phyloP scores from a whole-genome alignment of 2,797 vertebrate genomes.

The Sylvilagus floridanus region DNA sequence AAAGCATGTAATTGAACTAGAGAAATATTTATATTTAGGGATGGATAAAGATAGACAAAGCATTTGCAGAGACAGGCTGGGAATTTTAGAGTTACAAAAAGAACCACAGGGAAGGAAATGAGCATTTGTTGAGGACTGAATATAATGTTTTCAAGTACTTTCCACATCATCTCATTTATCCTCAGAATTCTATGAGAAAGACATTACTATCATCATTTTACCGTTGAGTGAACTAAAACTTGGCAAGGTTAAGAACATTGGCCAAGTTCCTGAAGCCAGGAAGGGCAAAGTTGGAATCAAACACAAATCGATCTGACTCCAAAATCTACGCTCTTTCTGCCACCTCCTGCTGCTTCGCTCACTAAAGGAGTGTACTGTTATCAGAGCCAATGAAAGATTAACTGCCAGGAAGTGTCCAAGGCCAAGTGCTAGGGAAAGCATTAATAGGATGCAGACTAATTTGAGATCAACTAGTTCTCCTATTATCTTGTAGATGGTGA shows the following conservation, averaged over 20 bases:
- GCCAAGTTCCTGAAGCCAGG: neutral
- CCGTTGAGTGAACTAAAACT: neutral
- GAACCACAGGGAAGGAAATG: neutral
- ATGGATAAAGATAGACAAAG: neutral
- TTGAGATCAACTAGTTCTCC: neutral
- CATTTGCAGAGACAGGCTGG: neutral
- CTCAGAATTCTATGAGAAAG: neutral
- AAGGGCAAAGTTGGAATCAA: neutral
- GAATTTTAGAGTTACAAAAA: neutral
- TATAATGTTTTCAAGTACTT: neutral
- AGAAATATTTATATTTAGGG: neutral
- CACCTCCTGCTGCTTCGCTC: neutral
- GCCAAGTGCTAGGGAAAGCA: neutral
- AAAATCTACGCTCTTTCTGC: neutral
- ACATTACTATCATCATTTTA: constrained; percentile 1
- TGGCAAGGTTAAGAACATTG: constrained; percentile 29
- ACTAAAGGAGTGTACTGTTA: neutral
- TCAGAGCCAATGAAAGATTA: neutral
- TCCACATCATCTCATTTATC: neutral
- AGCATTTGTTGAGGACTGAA: neutral
- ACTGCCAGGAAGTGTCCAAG: neutral
- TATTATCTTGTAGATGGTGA: neutral
- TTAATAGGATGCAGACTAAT: neutral
- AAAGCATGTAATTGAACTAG: neutral
- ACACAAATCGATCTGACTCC: neutral